These are phyloP conservation scores for Tragelaphus scriptus DNA, from an alignment of 2,113 vertebrate species.

Conservation along the genomic window DNA sequence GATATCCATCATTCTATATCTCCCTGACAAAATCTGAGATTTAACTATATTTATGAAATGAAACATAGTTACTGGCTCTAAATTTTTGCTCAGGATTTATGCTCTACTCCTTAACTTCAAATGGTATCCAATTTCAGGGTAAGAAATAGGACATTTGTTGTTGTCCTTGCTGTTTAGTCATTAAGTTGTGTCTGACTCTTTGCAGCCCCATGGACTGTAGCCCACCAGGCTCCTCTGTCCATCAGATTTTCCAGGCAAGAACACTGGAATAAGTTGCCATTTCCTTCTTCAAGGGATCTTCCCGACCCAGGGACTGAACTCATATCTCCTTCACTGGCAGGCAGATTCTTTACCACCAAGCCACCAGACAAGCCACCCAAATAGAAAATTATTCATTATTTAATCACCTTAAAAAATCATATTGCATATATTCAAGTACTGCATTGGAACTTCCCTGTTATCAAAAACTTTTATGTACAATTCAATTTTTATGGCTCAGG, in stretches of 20 bases:
- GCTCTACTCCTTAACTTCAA: background rate
- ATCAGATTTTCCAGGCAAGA: background rate
- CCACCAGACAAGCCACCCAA: background rate
- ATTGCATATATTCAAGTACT: background rate
- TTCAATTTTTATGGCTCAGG: background rate
- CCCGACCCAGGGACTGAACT: background rate
- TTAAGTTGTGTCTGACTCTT: background rate
- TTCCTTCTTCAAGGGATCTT: background rate
- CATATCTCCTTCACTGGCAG: background rate
- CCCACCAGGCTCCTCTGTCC: background rate
- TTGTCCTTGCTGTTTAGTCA: background rate
- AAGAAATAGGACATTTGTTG: background rate
- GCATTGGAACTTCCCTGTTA: background rate
- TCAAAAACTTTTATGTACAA: background rate
- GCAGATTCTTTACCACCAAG: background rate
- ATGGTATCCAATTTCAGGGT: background rate
- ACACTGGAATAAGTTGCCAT: background rate
- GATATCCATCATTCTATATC: background rate
- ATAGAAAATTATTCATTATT: background rate
- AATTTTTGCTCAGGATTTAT: background rate
- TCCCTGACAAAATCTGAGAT: background rate
- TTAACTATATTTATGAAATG: background rate
- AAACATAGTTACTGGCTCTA: background rate
- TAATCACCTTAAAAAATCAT: background rate
- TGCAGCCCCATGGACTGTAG: background rate